These are phyloP conservation scores for Epinotia bilunana DNA, from an alignment of 2,888 invertebrate species.

Conservation along the genomic window DNA sequence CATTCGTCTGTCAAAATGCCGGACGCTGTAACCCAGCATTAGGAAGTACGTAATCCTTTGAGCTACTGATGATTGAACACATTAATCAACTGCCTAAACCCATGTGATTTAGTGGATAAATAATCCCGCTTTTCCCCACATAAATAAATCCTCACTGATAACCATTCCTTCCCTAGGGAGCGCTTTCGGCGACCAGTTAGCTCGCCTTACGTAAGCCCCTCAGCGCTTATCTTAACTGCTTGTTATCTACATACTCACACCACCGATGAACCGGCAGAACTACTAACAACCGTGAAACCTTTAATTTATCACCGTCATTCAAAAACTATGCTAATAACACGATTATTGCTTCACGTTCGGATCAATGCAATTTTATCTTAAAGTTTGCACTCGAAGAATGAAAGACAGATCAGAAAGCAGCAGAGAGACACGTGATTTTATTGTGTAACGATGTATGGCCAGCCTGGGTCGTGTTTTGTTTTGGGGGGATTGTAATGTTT, in stretches of 20 bases:
- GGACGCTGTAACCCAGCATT: not conserved
- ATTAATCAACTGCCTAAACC: conserved; percentile 25
- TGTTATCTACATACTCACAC: conserved; percentile 75
- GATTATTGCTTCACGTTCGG: conserved; percentile 71
- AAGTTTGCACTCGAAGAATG: conserved; percentile 47
- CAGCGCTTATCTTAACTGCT: conserved; percentile 63
- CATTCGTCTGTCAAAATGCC: conserved; percentile 1
- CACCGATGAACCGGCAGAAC: conserved; percentile 51
- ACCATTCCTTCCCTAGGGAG: conserved; percentile 44
- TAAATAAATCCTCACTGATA: conserved; percentile 35
- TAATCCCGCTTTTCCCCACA: conserved; percentile 23
- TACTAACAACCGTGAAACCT: conserved; percentile 68
- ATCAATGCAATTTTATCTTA: conserved; percentile 59
- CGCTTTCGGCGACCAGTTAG: conserved; percentile 56
- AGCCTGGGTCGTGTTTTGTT: conserved; percentile 80
- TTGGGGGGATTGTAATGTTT: conserved; percentile 71
- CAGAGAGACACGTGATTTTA: conserved; percentile 50
- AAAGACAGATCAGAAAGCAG: conserved; percentile 66
- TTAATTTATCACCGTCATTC: conserved; percentile 58
- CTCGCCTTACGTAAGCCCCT: conserved; percentile 76
- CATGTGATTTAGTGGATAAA: conserved; percentile 20
- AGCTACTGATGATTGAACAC: conserved; percentile 16
- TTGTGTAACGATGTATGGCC: conserved; percentile 55
- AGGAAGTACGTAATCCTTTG: conserved; percentile 10
- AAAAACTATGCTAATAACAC: conserved; percentile 67